A percentile compares a stretch with the other conserved stretches of the same genome.
Evolutionary conservation across 2,888 invertebrate species (phyloP).

Genomic region (Antheraea yamamai): DNA sequence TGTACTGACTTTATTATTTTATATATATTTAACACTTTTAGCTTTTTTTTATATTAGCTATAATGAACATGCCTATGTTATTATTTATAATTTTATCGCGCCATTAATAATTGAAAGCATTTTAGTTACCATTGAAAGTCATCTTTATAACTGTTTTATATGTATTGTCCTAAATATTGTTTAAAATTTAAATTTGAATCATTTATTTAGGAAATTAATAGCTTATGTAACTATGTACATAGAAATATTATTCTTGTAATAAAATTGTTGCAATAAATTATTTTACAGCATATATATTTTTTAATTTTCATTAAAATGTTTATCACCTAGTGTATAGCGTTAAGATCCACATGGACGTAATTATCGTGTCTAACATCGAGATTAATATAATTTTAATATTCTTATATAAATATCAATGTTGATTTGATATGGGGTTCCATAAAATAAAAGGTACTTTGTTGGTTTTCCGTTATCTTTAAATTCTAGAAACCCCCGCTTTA

Average conservation of each 20-base stretch:
- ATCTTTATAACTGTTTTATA: slow-evolving; percentile 28
- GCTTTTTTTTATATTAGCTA: not conserved
- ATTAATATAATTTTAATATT: too few species aligned
- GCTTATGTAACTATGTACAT: slow-evolving; percentile 28
- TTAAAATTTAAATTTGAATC: not conserved
- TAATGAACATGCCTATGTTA: not conserved
- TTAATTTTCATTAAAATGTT: slow-evolving; percentile 12
- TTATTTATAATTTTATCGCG: not conserved
- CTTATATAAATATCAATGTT: too few species aligned
- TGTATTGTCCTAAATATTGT: not conserved
- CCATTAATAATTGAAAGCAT: slow-evolving; percentile 19
- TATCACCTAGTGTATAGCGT: too few species aligned
- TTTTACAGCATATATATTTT: slow-evolving; percentile 39
- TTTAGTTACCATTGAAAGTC: slow-evolving; percentile 51
- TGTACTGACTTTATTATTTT: too few species aligned
- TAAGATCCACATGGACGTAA: too few species aligned
- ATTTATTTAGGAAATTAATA: not conserved
- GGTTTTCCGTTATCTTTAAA: too few species aligned
- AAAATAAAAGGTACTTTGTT: too few species aligned
- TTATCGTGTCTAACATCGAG: too few species aligned
- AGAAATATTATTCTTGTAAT: slow-evolving; percentile 13
- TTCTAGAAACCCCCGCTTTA: too few species aligned
- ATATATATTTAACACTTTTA: too few species aligned
- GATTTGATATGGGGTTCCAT: too few species aligned
- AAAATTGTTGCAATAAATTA: slow-evolving; percentile 40